These are phyloP conservation scores for Scaptomyza pallida DNA, from an alignment of 1,140 invertebrate genomes.

Conservation along the genomic window DNA sequence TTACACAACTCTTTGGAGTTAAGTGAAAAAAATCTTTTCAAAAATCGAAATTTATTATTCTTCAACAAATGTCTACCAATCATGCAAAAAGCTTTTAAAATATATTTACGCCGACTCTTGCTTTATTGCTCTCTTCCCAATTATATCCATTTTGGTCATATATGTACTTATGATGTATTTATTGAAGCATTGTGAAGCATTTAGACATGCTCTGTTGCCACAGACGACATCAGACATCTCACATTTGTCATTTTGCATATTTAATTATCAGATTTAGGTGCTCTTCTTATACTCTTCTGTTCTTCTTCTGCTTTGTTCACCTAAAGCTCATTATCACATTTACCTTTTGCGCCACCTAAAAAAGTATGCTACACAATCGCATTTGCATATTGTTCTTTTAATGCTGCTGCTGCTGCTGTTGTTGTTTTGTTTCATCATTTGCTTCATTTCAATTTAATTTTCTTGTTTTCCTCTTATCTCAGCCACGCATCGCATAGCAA, in stretches of 20 bases:
- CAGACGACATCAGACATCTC: not conserved
- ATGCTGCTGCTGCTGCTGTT: slow-evolving; percentile 14
- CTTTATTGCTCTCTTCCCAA: too few relatives aligned
- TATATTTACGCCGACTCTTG: not conserved
- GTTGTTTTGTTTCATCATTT: slow-evolving; percentile 46
- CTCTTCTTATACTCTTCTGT: too few relatives aligned
- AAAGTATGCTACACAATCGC: slow-evolving; percentile 33
- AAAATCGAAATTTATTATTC: not conserved
- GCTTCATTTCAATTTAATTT: slow-evolving; percentile 72
- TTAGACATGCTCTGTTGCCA: not conserved
- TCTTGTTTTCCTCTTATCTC: slow-evolving; percentile 55
- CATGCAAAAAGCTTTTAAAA: not conserved
- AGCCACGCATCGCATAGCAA: slow-evolving; percentile 53
- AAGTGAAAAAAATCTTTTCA: too few relatives aligned
- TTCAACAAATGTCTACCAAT: not conserved
- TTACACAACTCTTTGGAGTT: too few relatives aligned
- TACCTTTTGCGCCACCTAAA: slow-evolving; percentile 2
- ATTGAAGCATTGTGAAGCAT: not conserved
- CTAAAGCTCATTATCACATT: slow-evolving; percentile 23
- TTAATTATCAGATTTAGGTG: slow-evolving; percentile 25
- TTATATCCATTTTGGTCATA: not conserved
- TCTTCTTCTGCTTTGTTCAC: slow-evolving; percentile 13
- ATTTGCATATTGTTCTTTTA: slow-evolving; percentile 46
- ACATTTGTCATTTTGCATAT: slow-evolving; percentile 4
- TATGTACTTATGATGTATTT: not conserved